Evolutionary conservation across 2,797 vertebrate species (phyloP).

Genomic region (Lerista edwardsae): DNA sequence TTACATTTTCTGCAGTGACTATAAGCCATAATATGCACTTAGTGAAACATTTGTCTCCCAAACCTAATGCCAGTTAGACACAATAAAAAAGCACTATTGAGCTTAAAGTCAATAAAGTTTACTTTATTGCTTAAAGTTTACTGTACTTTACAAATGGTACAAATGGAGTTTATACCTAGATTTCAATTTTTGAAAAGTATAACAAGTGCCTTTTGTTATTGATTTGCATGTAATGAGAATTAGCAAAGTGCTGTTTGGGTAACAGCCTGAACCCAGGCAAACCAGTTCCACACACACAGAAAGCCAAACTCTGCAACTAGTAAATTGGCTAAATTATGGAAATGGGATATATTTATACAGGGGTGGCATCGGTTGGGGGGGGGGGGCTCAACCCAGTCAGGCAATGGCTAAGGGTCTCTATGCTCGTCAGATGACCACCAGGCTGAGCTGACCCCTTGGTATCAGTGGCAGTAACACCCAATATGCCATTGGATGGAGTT

Average conservation of each 20-base stretch:
- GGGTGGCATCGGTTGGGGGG: no score
- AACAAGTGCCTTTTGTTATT: not conserved
- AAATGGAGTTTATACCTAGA: no score
- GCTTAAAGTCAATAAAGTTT: not conserved
- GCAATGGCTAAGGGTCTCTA: no score
- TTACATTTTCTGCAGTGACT: slow-evolving; percentile 4
- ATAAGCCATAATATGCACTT: not conserved
- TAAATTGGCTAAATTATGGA: not conserved
- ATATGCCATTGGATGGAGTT: no score
- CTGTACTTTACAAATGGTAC: no score
- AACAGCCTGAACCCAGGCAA: not conserved
- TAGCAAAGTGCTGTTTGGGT: not conserved
- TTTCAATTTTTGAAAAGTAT: not conserved
- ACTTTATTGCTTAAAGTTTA: no score
- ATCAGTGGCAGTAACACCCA: no score
- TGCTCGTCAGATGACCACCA: no score
- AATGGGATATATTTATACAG: not conserved
- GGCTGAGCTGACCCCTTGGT: no score
- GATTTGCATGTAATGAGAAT: not conserved
- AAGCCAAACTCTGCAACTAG: not conserved
- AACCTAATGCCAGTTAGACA: not conserved
- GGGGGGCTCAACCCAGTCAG: no score
- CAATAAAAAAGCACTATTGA: not conserved
- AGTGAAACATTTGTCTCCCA: not conserved
- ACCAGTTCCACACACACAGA: not conserved